A percentile compares a stretch with the other conserved stretches of the same genome.
These are phyloP conservation scores for Drosophila algonquin DNA, from an alignment of 2,888 invertebrate genomes.

Conservation along the genomic window DNA sequence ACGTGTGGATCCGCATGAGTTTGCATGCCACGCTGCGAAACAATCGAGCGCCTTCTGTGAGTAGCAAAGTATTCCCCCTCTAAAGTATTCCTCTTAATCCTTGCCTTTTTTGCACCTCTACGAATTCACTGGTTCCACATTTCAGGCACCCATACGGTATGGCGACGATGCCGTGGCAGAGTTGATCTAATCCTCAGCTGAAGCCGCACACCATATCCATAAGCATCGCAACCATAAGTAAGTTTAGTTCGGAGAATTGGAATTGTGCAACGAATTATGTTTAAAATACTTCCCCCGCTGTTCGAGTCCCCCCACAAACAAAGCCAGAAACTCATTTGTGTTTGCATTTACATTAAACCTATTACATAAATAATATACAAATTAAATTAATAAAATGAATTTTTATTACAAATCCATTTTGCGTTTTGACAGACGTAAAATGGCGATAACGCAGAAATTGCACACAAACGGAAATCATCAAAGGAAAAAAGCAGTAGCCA, in stretches of 20 bases:
- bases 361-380: conserved; percentile 40
- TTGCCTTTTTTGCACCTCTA: conserved; percentile 72
- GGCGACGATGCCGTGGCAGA: conserved; percentile 84
- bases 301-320: conserved; percentile 40
- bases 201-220: conserved; percentile 50
- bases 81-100: background rate
- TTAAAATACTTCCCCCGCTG: conserved; percentile 40
- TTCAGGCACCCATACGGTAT: conserved; percentile 87
- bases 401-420: background rate
- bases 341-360: conserved; percentile 64
- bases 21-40: conserved; percentile 84
- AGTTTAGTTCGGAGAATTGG: conserved; percentile 58
- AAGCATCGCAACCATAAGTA: conserved; percentile 39
- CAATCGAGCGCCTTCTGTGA: conserved; percentile 83
- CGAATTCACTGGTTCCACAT: conserved; percentile 87
- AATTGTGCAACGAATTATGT: conserved; percentile 53
- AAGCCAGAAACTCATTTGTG: conserved; percentile 65
- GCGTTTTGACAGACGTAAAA: too few relatives aligned
- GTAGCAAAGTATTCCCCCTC: background rate
- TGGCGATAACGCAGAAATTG: too few relatives aligned
- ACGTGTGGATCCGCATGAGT: conserved; percentile 81
- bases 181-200: conserved; percentile 77
- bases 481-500: too few relatives aligned
- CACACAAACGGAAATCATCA: too few relatives aligned
- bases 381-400: conserved; percentile 23